These are phyloP conservation scores for Hippocampus abdominalis DNA, from an alignment of 2,113 vertebrate species.

Conservation along the genomic window DNA sequence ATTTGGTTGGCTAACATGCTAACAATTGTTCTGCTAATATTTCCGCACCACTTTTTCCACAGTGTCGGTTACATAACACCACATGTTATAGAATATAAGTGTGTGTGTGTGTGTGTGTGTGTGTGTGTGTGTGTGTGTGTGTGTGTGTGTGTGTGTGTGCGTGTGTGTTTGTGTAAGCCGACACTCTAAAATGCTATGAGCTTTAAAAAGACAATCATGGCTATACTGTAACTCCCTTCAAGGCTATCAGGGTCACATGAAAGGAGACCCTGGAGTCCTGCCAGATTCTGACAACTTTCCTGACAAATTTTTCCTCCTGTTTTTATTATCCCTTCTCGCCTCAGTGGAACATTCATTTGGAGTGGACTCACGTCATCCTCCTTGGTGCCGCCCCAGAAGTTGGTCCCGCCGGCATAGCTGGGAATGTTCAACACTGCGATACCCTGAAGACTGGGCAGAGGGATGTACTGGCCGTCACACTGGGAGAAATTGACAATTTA, in stretches of 20 bases:
- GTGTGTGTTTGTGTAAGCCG: slow-evolving; percentile 12
- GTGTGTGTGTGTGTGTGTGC: slow-evolving; percentile 16
- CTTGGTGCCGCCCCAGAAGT: slow-evolving; percentile 99
- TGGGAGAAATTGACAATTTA: slow-evolving; percentile 57
- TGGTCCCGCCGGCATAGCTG: slow-evolving; percentile 95
- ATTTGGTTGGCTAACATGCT: no score
- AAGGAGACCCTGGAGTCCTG: slow-evolving; percentile 7
- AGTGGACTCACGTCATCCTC: slow-evolving; percentile 91
- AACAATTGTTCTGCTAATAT: neutral
- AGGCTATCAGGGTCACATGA: slow-evolving; percentile 24
- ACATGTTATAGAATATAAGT: slow-evolving; percentile 26
- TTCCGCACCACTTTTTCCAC: slow-evolving; percentile 22
- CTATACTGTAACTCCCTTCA: slow-evolving; percentile 11
- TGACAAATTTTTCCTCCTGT: neutral
- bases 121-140: slow-evolving; percentile 23
- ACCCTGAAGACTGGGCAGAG: slow-evolving; percentile 95
- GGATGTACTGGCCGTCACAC: slow-evolving; percentile 98
- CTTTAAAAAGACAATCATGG: slow-evolving; percentile 45
- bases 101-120: slow-evolving; percentile 23
- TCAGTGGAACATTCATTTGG: neutral
- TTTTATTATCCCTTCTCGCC: neutral
- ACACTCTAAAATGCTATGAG: slow-evolving; percentile 40
- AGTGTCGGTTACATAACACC: slow-evolving; percentile 41
- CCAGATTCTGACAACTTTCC: neutral
- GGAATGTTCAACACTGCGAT: slow-evolving; percentile 97